A percentile compares a stretch with the other conserved stretches of the same genome.
Conservation (phyloP, 2,113 vertebrate genomes). For the Penelope pileata region DNA sequence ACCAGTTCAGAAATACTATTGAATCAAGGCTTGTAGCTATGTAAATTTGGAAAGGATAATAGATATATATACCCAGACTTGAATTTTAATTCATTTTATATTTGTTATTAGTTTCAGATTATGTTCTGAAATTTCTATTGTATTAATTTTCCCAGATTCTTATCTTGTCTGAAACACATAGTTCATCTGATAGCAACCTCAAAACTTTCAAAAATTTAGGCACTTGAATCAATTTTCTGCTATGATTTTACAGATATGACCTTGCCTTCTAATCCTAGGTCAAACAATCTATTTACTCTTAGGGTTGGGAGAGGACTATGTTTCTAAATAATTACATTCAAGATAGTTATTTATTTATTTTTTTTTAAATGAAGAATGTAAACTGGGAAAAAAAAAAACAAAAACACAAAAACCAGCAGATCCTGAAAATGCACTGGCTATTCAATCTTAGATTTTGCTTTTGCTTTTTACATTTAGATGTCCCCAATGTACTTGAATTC, state of each 20-base stretch:
- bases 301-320: fast-evolving
- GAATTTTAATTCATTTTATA: not conserved
- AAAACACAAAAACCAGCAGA: not conserved
- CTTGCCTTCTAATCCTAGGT: not conserved
- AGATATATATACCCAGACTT: not conserved
- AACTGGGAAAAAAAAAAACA: not conserved
- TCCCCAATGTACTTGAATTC: not conserved
- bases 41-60: not conserved
- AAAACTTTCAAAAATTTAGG: not conserved
- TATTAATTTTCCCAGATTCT: not conserved
- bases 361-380: not conserved
- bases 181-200: not conserved
- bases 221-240: not conserved
- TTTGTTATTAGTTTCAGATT: not conserved
- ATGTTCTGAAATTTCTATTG: not conserved
- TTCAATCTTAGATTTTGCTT: not conserved
- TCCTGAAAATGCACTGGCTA: not conserved
- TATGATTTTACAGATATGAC: not conserved
- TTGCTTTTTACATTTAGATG: not conserved
- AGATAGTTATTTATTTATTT: not conserved
- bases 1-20: not conserved
- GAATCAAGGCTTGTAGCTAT: not conserved
- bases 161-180: not conserved
- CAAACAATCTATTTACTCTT: not conserved
- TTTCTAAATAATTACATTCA: not conserved